Percentiles rank a stretch among this genome's conserved stretches.
Evolutionary conservation across 1,140 invertebrate genomes (phyloP).

Genomic region (Cephus cinctus): DNA sequence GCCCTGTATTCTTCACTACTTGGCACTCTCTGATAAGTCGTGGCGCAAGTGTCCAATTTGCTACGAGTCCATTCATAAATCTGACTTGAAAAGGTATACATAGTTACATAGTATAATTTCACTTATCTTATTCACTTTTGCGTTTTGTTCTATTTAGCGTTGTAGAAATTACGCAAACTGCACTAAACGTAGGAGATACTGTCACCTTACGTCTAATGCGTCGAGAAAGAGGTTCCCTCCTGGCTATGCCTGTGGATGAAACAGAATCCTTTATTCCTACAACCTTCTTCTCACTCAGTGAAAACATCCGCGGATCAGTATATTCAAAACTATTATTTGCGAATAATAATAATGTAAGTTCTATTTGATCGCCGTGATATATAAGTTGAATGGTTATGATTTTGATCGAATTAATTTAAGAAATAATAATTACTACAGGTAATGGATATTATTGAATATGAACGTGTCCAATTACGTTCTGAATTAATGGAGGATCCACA

Average conservation of each 20-base stretch:
- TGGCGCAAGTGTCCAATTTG: constrained; percentile 87
- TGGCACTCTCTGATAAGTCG: constrained; percentile 77
- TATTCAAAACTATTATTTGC: constrained; percentile 82
- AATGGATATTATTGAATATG: constrained; percentile 68
- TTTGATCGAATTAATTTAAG: constrained; percentile 1
- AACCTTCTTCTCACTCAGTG: constrained; percentile 52
- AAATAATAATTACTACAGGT: constrained; percentile 45
- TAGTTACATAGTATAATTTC: not conserved
- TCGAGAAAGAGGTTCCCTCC: constrained; percentile 74
- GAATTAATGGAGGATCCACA: constrained; percentile 69
- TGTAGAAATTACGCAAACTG: constrained; percentile 58
- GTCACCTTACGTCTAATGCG: constrained; percentile 87
- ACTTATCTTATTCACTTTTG: constrained; percentile 34
- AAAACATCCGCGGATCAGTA: constrained; percentile 51
- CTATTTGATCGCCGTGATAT: not conserved
- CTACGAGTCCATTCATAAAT: constrained; percentile 72
- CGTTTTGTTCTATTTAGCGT: constrained; percentile 56
- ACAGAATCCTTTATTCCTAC: constrained; percentile 31
- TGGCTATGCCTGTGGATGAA: constrained; percentile 66
- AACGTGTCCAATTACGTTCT: constrained; percentile 66
- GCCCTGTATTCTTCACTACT: constrained; percentile 92
- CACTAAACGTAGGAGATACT: constrained; percentile 66
- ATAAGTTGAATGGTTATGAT: not conserved
- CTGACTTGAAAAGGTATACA: constrained; percentile 77
- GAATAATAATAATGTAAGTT: constrained; percentile 60